A percentile compares a stretch with the other conserved stretches of the same genome.
phyloP scores from a whole-genome alignment of 2,888 invertebrate species.

The Sarcophaga rosellei region DNA sequence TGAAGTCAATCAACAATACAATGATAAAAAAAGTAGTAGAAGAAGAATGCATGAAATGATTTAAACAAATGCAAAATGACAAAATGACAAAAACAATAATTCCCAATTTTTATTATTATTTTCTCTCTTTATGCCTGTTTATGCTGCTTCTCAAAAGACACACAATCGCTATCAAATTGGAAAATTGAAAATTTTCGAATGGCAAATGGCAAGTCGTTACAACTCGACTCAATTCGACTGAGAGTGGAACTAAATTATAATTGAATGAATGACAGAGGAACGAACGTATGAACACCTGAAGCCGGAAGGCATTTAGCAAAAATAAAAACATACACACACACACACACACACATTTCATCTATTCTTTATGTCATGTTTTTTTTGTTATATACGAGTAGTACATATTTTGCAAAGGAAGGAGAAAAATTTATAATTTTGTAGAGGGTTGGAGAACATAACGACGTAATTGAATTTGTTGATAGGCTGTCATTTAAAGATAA shows the following conservation, averaged over 20 bases:
- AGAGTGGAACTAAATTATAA: conserved; percentile 74
- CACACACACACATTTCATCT: conserved; percentile 21
- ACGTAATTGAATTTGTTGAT: conserved; percentile 69
- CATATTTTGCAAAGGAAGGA: conserved; percentile 72
- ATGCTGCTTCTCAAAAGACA: conserved; percentile 38
- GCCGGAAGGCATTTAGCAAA: conserved; percentile 66
- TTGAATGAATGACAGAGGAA: conserved; percentile 74
- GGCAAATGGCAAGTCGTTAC: conserved; percentile 47
- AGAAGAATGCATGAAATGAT: conserved; percentile 51
- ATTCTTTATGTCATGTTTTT: conserved; percentile 5
- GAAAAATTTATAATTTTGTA: conserved; percentile 51
- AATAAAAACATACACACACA: conserved; percentile 11
- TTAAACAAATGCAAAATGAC: conserved; percentile 40
- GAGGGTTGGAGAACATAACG: conserved; percentile 58
- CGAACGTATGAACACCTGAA: conserved; percentile 75
- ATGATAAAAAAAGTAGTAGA: not conserved
- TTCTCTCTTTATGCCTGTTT: not conserved
- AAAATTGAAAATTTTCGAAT: conserved; percentile 55
- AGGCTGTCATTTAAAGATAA: conserved; percentile 66
- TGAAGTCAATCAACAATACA: too few species aligned
- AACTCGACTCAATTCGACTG: conserved; percentile 26
- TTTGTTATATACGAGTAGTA: too few species aligned
- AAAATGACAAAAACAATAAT: conserved; percentile 64
- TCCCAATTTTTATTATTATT: not conserved
- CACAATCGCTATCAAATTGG: conserved; percentile 20